These are phyloP conservation scores for Neodiprion lecontei DNA, from an alignment of 1,140 invertebrate species.

Conservation along the genomic window DNA sequence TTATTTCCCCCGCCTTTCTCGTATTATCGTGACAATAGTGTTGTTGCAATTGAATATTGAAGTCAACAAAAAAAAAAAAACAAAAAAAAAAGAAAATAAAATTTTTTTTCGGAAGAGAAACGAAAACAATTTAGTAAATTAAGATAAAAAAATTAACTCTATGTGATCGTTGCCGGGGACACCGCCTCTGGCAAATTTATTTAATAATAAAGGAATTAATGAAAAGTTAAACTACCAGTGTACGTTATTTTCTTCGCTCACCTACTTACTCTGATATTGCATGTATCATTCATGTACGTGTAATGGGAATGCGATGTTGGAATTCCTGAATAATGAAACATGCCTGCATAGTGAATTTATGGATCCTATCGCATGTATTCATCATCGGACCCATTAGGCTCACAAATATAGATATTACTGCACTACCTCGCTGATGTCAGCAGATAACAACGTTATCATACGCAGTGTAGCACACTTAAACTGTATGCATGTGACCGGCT, in stretches of 20 bases:
- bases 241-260: too few species aligned
- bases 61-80: not conserved
- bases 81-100: not conserved
- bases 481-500: not conserved
- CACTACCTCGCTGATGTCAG: not conserved
- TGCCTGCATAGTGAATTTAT: too few species aligned
- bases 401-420: not conserved
- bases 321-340: too few species aligned
- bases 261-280: too few species aligned
- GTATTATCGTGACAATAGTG: not conserved
- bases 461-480: not conserved
- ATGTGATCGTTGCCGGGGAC: not conserved
- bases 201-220: constrained; percentile 2
- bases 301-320: too few species aligned
- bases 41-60: not conserved
- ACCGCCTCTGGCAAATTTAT: not conserved
- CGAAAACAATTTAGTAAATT: not conserved
- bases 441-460: not conserved
- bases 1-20: not conserved
- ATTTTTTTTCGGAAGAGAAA: not conserved
- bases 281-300: too few species aligned
- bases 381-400: too few species aligned
- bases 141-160: not conserved
- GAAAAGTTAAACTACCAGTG: not conserved
- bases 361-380: too few species aligned